These are phyloP conservation scores for Neogobius melanostomus DNA, from an alignment of 2,113 vertebrate genomes.

Conservation along the genomic window DNA sequence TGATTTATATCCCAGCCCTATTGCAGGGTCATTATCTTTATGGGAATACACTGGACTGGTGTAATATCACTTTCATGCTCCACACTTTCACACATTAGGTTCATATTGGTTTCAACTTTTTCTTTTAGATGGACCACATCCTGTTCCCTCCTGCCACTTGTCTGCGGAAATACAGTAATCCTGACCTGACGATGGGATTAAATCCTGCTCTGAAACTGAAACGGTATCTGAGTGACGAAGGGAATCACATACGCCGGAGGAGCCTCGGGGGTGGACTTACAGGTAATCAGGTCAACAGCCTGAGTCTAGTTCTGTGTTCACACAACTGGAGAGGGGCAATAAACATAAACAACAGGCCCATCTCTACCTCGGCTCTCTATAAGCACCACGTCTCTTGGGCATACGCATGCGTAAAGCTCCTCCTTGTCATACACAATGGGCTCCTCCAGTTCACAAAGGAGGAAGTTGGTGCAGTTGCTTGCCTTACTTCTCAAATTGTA, in stretches of 20 bases:
- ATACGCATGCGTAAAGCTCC: not conserved
- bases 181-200: constrained; percentile 78
- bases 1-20: no score
- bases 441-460: not conserved
- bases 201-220: constrained; percentile 82
- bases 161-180: constrained; percentile 88
- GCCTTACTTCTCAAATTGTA: not conserved
- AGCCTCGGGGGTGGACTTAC: constrained; percentile 90
- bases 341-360: not conserved
- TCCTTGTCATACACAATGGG: not conserved
- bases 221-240: constrained; percentile 87
- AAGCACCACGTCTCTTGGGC: not conserved
- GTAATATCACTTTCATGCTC: not conserved
- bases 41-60: constrained; percentile 10
- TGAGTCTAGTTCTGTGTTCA: not conserved
- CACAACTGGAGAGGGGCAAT: not conserved
- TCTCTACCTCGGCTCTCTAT: not conserved
- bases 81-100: no score
- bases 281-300: constrained; percentile 43
- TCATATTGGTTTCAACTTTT: not conserved
- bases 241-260: constrained; percentile 83
- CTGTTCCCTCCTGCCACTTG: constrained; percentile 81
- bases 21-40: constrained; percentile 35
- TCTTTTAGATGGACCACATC: constrained; percentile 87
- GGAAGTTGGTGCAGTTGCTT: not conserved